phyloP scores from a whole-genome alignment of 2,888 invertebrate genomes.

The Diogma glabrata region DNA sequence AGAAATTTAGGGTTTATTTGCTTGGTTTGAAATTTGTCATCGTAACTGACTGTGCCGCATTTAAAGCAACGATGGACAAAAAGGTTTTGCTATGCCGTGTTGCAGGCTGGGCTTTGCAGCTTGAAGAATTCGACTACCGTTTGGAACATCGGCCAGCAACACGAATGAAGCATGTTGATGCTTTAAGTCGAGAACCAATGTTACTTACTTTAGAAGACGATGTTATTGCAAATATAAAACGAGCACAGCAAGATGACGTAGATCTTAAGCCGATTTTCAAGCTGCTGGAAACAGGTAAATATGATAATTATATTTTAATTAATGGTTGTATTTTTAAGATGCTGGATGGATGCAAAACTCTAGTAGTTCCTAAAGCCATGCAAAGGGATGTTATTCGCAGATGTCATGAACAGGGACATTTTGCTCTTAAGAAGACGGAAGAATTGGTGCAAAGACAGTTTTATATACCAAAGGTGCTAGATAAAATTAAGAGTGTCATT shows the following conservation, averaged over 20 bases:
- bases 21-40: neutral
- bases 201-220: no score
- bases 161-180: no score
- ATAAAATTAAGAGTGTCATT: neutral
- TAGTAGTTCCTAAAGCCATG: constrained; percentile 26
- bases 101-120: no score
- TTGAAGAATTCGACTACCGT: no score
- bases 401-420: constrained; percentile 28
- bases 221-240: no score
- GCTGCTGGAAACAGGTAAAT: no score
- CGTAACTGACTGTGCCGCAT: neutral
- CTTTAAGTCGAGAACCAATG: no score
- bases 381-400: constrained; percentile 27
- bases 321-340: neutral
- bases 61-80: neutral
- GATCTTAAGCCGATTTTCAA: no score
- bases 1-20: neutral
- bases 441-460: constrained; percentile 22
- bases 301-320: no score
- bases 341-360: neutral
- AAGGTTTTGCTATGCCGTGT: no score
- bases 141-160: no score
- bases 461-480: constrained; percentile 20
- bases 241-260: no score
- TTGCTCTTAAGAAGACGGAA: constrained; percentile 22